Evolutionary conservation across 2,797 vertebrate genomes (phyloP), one percentile per base, ranked within the genome.

Genomic region (Trematomus bernacchii): DNA sequence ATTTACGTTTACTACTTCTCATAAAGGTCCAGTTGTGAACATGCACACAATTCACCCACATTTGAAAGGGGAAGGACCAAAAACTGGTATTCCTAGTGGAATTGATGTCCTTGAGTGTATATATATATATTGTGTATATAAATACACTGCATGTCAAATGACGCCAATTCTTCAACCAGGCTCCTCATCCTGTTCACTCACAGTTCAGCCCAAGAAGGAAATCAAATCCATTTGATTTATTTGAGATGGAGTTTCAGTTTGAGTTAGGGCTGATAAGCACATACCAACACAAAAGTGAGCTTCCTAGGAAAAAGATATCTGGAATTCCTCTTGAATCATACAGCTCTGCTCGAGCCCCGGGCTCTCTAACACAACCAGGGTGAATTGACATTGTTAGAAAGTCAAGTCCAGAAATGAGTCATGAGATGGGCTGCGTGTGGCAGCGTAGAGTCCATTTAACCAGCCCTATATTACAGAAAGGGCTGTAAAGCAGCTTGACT

Each of bases 311-410:
- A 76, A 47, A 88, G 83, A 88, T 86, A 77, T 84, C 76, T 65
- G 66, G 71, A 86, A 86, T 82, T 83, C 70, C 77, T 78, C 61
- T 83, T 67, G 67, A 71, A 82, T 84, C 77, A 47, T 54, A 54
- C 50, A 73, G 70, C 62, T 53, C 69, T 67, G 70, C 60, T 83
- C 27, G 21, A 62, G 83, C 85, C 70, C 23, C 1, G 0, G 84
- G 89, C 80, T 81, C 55, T 63, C 55, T 37, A 58, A 75, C 58
- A 75, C 67, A 79, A 87, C 69, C 70, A 55, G 64, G 48, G 54
- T 71, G 82, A 86, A 85, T 48, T 87, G 82, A 92, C 88, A 89
- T 90, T 90, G 90, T 85, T 84, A 76, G 76, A 88, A 89, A 93
- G 86, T 87, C 85, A 87, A 80, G 76, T 89, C 85, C 72, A 75